Conservation (phyloP, 1,140 invertebrate genomes). For the Drosophila kikkawai region DNA sequence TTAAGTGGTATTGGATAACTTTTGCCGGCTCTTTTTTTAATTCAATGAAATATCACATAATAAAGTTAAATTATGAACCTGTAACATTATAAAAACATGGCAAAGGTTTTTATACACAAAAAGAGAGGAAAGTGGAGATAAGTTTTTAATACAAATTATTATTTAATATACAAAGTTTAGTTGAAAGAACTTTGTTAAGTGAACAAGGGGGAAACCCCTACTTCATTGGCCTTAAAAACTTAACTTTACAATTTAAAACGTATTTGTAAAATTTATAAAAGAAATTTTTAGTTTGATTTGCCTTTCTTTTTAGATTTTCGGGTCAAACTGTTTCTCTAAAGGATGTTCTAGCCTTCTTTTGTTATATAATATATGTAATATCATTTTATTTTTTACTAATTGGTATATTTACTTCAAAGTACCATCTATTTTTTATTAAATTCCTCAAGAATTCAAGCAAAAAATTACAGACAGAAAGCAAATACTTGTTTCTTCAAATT, state of each 20-base stretch:
- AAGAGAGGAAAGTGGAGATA: not conserved
- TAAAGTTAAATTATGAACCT: slow-evolving; percentile 55
- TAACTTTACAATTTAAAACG: too few species aligned
- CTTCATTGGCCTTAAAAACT: not conserved
- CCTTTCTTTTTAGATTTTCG: too few species aligned
- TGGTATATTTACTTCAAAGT: not conserved
- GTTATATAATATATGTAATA: too few species aligned
- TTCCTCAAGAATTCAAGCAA: slow-evolving; percentile 21
- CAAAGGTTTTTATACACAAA: not conserved
- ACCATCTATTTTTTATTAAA: not conserved
- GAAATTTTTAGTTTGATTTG: too few species aligned
- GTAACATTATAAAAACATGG: not conserved
- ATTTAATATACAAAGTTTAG: not conserved
- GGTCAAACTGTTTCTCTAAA: too few species aligned
- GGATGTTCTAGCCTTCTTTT: too few species aligned
- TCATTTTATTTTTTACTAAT: too few species aligned
- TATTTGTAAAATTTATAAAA: too few species aligned
- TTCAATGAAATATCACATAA: slow-evolving; percentile 55
- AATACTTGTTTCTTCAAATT: slow-evolving; percentile 2
- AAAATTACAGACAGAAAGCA: not conserved
- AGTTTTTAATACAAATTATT: not conserved
- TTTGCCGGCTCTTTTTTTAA: slow-evolving; percentile 27
- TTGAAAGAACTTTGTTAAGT: not conserved
- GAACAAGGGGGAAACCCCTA: not conserved
- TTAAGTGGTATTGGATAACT: slow-evolving; percentile 55